Conservation (phyloP, 2,113 vertebrate genomes). For the Craseonycteris thonglongyai region DNA sequence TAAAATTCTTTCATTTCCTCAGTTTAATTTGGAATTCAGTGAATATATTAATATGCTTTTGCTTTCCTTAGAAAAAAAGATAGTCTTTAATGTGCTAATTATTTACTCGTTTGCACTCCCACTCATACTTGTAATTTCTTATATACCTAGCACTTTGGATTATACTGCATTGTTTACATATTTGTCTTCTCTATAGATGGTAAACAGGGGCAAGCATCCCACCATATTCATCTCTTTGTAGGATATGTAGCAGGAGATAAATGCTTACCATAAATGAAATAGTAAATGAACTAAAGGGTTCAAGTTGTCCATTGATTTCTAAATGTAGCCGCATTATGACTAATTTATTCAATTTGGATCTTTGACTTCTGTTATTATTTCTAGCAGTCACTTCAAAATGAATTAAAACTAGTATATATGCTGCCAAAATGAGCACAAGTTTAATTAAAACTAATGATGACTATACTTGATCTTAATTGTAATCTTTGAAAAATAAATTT, state of each 20-base stretch:
- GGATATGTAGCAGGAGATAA: not conserved
- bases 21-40: slow-evolving; percentile 9
- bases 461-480: not conserved
- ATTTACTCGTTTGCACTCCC: not conserved
- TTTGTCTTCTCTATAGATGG: not conserved
- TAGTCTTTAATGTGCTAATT: not conserved
- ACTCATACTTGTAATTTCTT: not conserved
- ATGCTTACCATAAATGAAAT: not conserved
- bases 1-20: slow-evolving; percentile 16
- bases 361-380: slow-evolving; percentile 18
- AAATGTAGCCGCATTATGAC: not conserved
- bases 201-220: not conserved
- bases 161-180: not conserved
- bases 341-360: not conserved
- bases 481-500: slow-evolving; percentile 15
- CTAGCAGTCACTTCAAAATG: not conserved
- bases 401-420: slow-evolving; percentile 39
- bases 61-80: not conserved
- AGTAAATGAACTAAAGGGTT: not conserved
- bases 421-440: no score
- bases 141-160: not conserved
- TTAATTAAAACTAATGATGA: slow-evolving; percentile 32
- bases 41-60: not conserved
- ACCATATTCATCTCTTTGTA: not conserved
- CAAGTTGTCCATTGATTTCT: not conserved